Conservation (phyloP, 2,888 invertebrate genomes). For the Drosophila aldrichi region DNA sequence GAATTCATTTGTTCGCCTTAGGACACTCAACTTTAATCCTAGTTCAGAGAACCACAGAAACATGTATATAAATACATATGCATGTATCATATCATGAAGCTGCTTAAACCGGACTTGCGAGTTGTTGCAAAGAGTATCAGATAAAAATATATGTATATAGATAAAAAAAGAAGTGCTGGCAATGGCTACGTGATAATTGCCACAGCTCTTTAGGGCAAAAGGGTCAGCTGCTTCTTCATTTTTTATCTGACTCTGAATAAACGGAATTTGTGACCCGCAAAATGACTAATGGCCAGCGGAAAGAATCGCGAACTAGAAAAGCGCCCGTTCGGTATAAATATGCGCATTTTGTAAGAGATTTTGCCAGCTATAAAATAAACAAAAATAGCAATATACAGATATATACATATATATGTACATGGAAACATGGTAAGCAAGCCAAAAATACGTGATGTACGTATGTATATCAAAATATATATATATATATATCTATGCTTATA, state of each 20-base stretch:
- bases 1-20: neutral
- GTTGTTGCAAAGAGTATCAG: conserved; percentile 1
- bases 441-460: conserved; percentile 7
- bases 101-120: neutral
- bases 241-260: conserved; percentile 18
- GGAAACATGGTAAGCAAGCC: conserved; percentile 6
- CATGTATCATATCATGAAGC: neutral
- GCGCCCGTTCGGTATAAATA: conserved; percentile 68
- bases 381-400: conserved; percentile 18
- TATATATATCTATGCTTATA: neutral
- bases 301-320: conserved; percentile 23
- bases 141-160: conserved; percentile 22
- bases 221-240: conserved; percentile 61
- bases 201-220: conserved; percentile 63
- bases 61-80: neutral
- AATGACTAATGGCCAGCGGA: conserved; percentile 61
- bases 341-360: conserved; percentile 75
- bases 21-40: neutral
- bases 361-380: conserved; percentile 57
- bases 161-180: conserved; percentile 14
- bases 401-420: neutral
- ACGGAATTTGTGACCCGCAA: conserved; percentile 41
- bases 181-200: conserved; percentile 72
- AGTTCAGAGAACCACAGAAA: neutral
- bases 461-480: neutral